These are phyloP conservation scores for Oryzias melastigma DNA, from an alignment of 2,113 vertebrate species.

Conservation along the genomic window DNA sequence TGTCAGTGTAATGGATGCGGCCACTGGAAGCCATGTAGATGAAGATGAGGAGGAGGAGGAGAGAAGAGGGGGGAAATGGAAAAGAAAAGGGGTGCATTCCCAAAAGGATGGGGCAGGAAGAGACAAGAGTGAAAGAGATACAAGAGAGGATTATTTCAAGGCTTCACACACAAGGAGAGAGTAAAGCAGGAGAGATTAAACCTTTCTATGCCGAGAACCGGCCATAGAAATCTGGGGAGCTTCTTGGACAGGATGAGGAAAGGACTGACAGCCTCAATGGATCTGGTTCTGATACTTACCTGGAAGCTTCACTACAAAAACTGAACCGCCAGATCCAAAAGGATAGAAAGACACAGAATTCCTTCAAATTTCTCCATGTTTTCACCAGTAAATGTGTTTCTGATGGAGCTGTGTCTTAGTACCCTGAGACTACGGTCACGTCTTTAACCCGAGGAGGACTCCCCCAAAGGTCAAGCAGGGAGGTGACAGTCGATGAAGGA, in stretches of 20 bases:
- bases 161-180: conserved; percentile 66
- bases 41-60: conserved; percentile 42
- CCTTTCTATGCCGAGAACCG: conserved; percentile 75
- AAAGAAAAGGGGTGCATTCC: conserved; percentile 34
- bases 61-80: conserved; percentile 33
- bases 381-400: background rate
- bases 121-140: conserved; percentile 67
- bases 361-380: conserved; percentile 1
- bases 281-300: conserved; percentile 57
- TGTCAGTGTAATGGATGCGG: conserved; percentile 99
- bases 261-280: conserved; percentile 68
- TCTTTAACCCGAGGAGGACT: conserved; percentile 62
- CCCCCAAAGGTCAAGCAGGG: conserved; percentile 46
- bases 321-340: conserved; percentile 56
- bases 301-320: background rate
- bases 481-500: conserved; percentile 48
- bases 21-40: conserved; percentile 81
- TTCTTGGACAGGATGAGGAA: conserved; percentile 57
- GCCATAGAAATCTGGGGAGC: conserved; percentile 77
- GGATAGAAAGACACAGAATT: conserved; percentile 64
- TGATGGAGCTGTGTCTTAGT: conserved; percentile 53
- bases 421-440: conserved; percentile 52
- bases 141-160: conserved; percentile 71
- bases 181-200: conserved; percentile 54
- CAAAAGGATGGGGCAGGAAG: conserved; percentile 51